Percentiles rank a stretch among this genome's conserved stretches.
Conservation (phyloP, 2,113 vertebrate species). For the Melanotaenia duboulayi region DNA sequence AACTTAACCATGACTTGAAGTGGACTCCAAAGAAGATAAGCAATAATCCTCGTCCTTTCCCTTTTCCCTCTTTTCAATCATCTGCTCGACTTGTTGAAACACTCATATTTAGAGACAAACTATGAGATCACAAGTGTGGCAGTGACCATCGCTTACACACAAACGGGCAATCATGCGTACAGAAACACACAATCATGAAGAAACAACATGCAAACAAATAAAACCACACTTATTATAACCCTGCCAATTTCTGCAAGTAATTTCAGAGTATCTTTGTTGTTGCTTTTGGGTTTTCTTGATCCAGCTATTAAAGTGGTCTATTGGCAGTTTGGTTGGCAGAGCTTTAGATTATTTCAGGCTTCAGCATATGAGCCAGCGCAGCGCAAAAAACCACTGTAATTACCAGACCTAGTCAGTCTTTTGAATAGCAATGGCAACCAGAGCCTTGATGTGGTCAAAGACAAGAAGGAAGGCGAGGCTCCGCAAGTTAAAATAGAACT, state of each 20-base stretch:
- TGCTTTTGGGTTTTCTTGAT: constrained; percentile 75
- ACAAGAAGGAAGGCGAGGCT: constrained; percentile 63
- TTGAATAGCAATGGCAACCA: constrained; percentile 66
- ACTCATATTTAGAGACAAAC: constrained; percentile 53
- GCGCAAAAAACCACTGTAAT: constrained; percentile 81
- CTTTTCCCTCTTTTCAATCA: constrained; percentile 11
- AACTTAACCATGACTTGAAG: constrained; percentile 21
- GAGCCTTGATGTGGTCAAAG: constrained; percentile 78
- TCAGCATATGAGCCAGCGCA: constrained; percentile 60
- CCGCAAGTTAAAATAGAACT: constrained; percentile 76
- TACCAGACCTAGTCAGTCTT: constrained; percentile 73
- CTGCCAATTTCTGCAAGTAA: constrained; percentile 71
- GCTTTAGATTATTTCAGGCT: constrained; percentile 76
- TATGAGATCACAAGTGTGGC: constrained; percentile 46
- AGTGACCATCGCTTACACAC: background rate
- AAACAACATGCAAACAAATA: constrained; percentile 24
- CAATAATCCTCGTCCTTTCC: constrained; percentile 29
- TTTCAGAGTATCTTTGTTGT: constrained; percentile 66
- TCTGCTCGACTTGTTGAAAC: constrained; percentile 32
- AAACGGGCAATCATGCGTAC: constrained; percentile 1
- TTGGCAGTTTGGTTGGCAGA: constrained; percentile 60
- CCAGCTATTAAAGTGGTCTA: constrained; percentile 67
- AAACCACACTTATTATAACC: constrained; percentile 64
- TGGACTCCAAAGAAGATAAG: constrained; percentile 49
- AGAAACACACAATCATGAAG: constrained; percentile 24